These are phyloP conservation scores for Sebastes hopkinsi DNA, from an alignment of 2,797 vertebrate genomes.

Conservation along the genomic window DNA sequence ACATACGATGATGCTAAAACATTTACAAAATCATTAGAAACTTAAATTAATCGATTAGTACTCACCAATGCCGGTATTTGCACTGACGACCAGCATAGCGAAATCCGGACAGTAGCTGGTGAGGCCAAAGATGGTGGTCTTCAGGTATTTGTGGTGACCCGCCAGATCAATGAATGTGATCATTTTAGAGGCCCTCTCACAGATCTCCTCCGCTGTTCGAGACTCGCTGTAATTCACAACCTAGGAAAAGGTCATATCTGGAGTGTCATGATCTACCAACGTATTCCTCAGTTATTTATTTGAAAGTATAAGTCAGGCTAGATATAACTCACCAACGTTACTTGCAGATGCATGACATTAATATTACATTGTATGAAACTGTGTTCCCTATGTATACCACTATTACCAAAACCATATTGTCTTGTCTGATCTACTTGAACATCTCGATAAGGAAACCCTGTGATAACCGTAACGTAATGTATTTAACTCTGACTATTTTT, in stretches of 20 bases:
- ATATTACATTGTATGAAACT: not conserved
- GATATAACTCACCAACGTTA: not conserved
- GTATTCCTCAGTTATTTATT: not conserved
- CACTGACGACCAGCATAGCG: conserved; percentile 97
- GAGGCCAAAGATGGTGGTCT: conserved; percentile 98
- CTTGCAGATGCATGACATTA: not conserved
- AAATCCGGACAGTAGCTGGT: conserved; percentile 99
- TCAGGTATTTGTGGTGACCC: conserved; percentile 98
- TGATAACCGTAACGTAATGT: not conserved
- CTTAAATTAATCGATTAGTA: not conserved
- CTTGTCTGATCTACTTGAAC: not conserved
- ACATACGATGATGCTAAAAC: not conserved
- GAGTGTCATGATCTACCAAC: not conserved
- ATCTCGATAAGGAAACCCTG: not conserved
- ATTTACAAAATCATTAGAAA: not conserved
- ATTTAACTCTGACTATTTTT: not conserved
- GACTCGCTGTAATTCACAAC: conserved; percentile 99
- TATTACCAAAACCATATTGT: not conserved
- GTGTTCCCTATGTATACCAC: not conserved
- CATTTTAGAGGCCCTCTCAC: conserved; percentile 98
- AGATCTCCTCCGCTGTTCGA: conserved; percentile 96
- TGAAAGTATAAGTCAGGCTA: not conserved
- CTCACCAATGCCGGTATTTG: conserved; percentile 97
- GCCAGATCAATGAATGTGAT: conserved; percentile 99
- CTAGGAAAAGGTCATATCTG: conserved; percentile 62